Percentiles rank a stretch among this genome's conserved stretches.
These are phyloP conservation scores for Drosophila buzzatii DNA, from an alignment of 2,888 invertebrate genomes.

Conservation along the genomic window DNA sequence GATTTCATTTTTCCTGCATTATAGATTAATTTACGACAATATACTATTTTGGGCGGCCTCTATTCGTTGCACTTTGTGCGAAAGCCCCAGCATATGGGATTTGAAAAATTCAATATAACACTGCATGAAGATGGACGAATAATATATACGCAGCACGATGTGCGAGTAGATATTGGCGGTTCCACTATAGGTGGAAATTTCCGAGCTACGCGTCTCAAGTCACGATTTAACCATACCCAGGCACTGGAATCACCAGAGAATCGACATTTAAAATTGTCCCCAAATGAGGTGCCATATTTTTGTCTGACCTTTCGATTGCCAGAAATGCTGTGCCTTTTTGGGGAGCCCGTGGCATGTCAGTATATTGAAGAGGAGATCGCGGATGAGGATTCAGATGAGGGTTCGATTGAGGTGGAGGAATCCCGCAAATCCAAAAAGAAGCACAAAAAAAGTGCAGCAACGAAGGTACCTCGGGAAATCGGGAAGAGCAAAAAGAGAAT, in stretches of 20 bases:
- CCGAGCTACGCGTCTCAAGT: not conserved
- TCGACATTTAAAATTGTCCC: conserved; percentile 15
- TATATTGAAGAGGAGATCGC: conserved; percentile 69
- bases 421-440: not conserved
- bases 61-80: conserved; percentile 73
- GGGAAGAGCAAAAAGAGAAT: not conserved
- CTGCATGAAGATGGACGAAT: conserved; percentile 65
- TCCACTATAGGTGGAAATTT: too few species aligned
- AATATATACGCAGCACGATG: conserved; percentile 35
- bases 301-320: conserved; percentile 73
- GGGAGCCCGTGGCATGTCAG: conserved; percentile 78
- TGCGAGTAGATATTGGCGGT: conserved; percentile 11
- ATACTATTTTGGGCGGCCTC: conserved; percentile 80
- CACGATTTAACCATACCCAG: not conserved
- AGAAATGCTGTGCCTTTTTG: conserved; percentile 72
- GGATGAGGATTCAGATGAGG: not conserved
- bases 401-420: not conserved
- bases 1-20: not conserved
- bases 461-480: not conserved
- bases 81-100: conserved; percentile 68
- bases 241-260: not conserved
- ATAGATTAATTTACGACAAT: conserved; percentile 81
- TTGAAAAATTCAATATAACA: conserved; percentile 71
- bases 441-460: rapidly evolving
- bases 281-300: conserved; percentile 65